Conservation (phyloP, 2,888 invertebrate species). For the Tolmerus cingulatus region DNA sequence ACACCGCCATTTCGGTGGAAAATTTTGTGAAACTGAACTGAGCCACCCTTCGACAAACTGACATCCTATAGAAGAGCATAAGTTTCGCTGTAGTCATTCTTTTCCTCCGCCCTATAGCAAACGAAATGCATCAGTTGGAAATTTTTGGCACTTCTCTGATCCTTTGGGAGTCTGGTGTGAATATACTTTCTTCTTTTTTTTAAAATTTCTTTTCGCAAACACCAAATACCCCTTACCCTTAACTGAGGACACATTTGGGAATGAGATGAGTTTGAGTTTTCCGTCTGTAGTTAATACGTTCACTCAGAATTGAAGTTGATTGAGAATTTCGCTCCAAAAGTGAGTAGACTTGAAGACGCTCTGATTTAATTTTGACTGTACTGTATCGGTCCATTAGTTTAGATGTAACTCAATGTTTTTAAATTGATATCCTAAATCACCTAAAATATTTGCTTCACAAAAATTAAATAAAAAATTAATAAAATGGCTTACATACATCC, state of each 20-base stretch:
- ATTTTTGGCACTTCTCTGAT: constrained; percentile 29
- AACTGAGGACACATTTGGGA: constrained; percentile 20
- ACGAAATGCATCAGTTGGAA: constrained; percentile 34
- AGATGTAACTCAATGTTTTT: background rate
- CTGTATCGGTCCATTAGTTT: background rate
- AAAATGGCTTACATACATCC: too few relatives aligned
- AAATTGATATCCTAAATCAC: too few relatives aligned
- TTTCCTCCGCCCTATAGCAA: background rate
- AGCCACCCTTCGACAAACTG: background rate
- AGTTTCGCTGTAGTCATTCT: background rate
- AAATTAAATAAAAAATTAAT: too few relatives aligned
- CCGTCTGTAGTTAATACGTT: constrained; percentile 10
- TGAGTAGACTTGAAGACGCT: background rate
- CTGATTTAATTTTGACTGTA: background rate
- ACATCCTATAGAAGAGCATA: background rate
- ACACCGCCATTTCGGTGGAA: background rate
- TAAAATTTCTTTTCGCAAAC: constrained; percentile 24
- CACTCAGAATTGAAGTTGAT: background rate
- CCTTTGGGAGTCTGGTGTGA: constrained; percentile 39
- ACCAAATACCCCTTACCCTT: background rate
- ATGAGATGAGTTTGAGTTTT: background rate
- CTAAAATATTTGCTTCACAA: too few relatives aligned
- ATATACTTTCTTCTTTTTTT: constrained; percentile 18
- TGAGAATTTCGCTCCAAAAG: background rate
- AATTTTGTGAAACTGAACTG: background rate